phyloP scores from a whole-genome alignment of 2,888 invertebrate genomes.

The Hofmannophila pseudospretella region DNA sequence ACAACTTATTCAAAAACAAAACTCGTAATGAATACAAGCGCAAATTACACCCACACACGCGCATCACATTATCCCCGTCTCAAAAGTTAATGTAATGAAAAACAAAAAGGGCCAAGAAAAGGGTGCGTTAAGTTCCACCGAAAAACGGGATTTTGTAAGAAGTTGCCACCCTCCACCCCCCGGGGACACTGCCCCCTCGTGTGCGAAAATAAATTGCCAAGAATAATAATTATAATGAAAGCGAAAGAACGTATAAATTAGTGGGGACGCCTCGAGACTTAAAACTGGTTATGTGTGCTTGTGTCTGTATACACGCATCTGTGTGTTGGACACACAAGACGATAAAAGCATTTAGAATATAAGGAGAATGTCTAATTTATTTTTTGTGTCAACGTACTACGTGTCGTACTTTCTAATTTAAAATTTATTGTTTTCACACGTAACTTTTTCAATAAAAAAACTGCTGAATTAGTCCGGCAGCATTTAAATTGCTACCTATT shows the following conservation, averaged over 20 bases:
- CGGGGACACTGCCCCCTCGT: slow-evolving; percentile 51
- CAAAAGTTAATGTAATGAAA: slow-evolving; percentile 78
- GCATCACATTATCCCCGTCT: slow-evolving; percentile 69
- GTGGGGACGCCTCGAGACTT: slow-evolving; percentile 69
- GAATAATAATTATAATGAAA: slow-evolving; percentile 79
- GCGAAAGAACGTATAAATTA: slow-evolving; percentile 79
- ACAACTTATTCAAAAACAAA: slow-evolving; percentile 17
- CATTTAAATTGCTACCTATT: too few species aligned
- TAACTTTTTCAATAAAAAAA: too few species aligned
- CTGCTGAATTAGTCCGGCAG: too few species aligned
- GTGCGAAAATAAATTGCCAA: slow-evolving; percentile 79
- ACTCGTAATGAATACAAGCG: slow-evolving; percentile 39
- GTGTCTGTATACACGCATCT: slow-evolving; percentile 24
- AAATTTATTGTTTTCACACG: too few species aligned
- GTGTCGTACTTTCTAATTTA: too few species aligned
- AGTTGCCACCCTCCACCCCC: slow-evolving; percentile 51
- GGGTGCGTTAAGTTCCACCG: slow-evolving; percentile 77
- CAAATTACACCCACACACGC: slow-evolving; percentile 62
- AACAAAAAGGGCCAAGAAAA: slow-evolving; percentile 78
- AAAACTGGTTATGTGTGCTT: slow-evolving; percentile 34
- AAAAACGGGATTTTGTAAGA: slow-evolving; percentile 78
- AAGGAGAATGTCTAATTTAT: not conserved
- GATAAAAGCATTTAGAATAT: slow-evolving; percentile 8
- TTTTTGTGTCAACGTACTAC: too few species aligned
- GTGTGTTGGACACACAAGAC: slow-evolving; percentile 24